Conservation (phyloP, 2,888 invertebrate genomes). For the Taphrorychus bicolor region DNA sequence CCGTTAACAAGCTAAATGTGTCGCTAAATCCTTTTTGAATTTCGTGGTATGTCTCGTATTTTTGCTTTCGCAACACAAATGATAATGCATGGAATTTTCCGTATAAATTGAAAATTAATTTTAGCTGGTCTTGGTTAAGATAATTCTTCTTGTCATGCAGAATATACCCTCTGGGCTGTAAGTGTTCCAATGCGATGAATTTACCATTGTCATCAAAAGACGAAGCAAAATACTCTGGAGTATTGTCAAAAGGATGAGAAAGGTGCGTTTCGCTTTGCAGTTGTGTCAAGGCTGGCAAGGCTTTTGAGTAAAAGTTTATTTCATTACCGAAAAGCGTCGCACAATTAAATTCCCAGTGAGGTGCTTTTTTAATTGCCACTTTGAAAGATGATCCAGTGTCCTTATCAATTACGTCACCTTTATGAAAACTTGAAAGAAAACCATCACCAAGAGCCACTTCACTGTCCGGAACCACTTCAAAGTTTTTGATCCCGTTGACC, state of each 20-base stretch:
- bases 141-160: conserved; percentile 27
- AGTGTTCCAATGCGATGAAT: conserved; percentile 23
- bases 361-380: conserved; percentile 25
- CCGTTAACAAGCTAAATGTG: not conserved
- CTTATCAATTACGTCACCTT: conserved; percentile 12
- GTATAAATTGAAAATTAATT: conserved; percentile 20
- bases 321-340: conserved; percentile 14
- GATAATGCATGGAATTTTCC: conserved; percentile 33
- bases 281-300: conserved; percentile 11
- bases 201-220: not conserved
- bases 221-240: conserved; percentile 7
- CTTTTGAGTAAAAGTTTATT: conserved; percentile 16
- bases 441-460: conserved; percentile 12
- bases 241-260: conserved; percentile 17
- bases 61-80: conserved; percentile 16
- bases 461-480: not conserved
- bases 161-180: conserved; percentile 12
- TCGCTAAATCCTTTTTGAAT: not conserved
- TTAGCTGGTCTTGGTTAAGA: conserved; percentile 21
- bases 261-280: conserved; percentile 1
- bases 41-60: conserved; percentile 12
- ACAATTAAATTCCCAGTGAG: not conserved
- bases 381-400: conserved; percentile 4
- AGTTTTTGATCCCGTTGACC: conserved; percentile 4
- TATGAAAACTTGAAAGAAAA: conserved; percentile 20